These are phyloP conservation scores for Enteromius radiatus DNA, from an alignment of 2,797 vertebrate genomes.

Conservation along the genomic window DNA sequence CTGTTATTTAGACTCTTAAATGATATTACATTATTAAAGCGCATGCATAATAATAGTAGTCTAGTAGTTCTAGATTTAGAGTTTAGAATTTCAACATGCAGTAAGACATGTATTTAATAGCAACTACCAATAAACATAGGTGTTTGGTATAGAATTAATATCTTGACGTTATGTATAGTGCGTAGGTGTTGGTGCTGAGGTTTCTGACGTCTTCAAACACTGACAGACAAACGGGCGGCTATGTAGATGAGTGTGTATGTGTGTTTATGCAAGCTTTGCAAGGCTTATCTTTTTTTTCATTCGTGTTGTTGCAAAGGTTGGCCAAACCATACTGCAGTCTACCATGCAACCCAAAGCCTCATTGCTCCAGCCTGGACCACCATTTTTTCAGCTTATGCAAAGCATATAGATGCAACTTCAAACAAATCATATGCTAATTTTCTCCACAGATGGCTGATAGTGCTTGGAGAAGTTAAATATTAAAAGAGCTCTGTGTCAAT, in stretches of 20 bases:
- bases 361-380: constrained; percentile 21
- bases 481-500: constrained; percentile 1
- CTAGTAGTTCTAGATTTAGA: not conserved
- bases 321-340: constrained; percentile 46
- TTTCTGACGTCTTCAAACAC: constrained; percentile 41
- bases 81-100: not conserved
- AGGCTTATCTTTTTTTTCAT: constrained; percentile 54
- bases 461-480: constrained; percentile 25
- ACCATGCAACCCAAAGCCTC: constrained; percentile 27
- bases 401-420: constrained; percentile 63
- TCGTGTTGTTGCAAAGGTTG: constrained; percentile 46
- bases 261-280: constrained; percentile 53
- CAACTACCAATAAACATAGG: not conserved
- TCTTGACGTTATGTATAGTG: not conserved
- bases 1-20: not conserved
- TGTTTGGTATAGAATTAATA: not conserved
- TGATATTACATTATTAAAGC: not conserved
- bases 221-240: constrained; percentile 10
- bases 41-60: not conserved
- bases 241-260: constrained; percentile 27
- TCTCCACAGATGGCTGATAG: constrained; percentile 27
- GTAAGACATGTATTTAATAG: not conserved
- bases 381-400: constrained; percentile 64
- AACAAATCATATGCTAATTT: constrained; percentile 61
- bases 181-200: constrained; percentile 24